A percentile compares a stretch with the other conserved stretches of the same genome.
These are phyloP conservation scores for Taurulus bubalis DNA, from an alignment of 2,113 vertebrate species.

Conservation along the genomic window DNA sequence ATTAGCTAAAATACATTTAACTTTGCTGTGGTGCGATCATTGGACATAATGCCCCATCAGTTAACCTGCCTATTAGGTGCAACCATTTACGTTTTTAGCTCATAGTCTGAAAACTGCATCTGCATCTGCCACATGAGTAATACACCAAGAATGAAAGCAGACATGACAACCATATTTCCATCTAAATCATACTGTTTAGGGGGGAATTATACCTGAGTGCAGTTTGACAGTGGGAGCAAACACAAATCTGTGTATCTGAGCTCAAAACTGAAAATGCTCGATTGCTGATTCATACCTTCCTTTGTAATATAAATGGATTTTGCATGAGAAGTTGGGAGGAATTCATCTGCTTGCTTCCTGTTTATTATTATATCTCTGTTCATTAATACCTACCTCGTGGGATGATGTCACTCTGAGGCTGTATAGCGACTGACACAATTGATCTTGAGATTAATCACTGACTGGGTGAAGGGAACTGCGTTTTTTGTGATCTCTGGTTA, in stretches of 20 bases:
- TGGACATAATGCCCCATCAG: background rate
- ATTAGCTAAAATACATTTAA: constrained; percentile 7
- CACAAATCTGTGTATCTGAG: constrained; percentile 7
- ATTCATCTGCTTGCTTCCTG: constrained; percentile 44
- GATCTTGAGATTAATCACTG: constrained; percentile 78
- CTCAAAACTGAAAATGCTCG: constrained; percentile 51
- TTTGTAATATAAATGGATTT: constrained; percentile 57
- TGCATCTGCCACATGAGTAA: background rate
- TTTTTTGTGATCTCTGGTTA: constrained; percentile 73
- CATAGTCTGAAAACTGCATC: background rate
- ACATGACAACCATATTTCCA: background rate
- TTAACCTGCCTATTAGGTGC: background rate
- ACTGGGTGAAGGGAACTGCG: constrained; percentile 53
- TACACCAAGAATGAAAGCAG: background rate
- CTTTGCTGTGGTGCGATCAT: background rate
- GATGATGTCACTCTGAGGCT: constrained; percentile 61
- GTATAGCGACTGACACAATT: constrained; percentile 52
- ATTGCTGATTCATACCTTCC: constrained; percentile 19
- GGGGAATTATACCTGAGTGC: background rate
- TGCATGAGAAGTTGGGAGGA: constrained; percentile 62
- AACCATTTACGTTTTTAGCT: background rate
- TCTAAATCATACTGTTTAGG: background rate
- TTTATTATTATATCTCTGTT: constrained; percentile 66
- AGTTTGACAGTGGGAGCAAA: constrained; percentile 17
- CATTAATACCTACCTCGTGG: constrained; percentile 65